A percentile compares a stretch with the other conserved stretches of the same genome.
These are phyloP conservation scores for Drosophila gaucha DNA, from an alignment of 2,888 invertebrate species.

Conservation along the genomic window DNA sequence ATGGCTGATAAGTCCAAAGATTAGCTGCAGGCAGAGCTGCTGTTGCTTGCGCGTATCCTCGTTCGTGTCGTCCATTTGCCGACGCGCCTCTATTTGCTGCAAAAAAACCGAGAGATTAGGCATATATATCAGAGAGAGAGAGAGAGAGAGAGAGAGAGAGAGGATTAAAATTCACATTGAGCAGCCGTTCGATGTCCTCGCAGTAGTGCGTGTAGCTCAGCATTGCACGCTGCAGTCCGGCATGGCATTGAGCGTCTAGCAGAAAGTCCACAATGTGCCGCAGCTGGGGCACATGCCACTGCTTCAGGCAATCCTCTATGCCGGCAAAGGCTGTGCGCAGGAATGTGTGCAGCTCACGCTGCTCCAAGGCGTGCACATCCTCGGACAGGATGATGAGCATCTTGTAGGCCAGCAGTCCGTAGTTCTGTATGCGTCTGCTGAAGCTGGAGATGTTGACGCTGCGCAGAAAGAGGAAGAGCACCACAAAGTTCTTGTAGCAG, in stretches of 20 bases:
- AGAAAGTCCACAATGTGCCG: constrained; percentile 83
- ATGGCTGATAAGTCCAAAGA: constrained; percentile 77
- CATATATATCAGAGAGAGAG: not conserved
- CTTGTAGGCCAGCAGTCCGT: constrained; percentile 82
- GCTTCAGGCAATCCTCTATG: constrained; percentile 78
- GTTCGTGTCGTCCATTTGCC: constrained; percentile 72
- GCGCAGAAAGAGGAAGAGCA: constrained; percentile 89
- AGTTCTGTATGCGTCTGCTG: constrained; percentile 78
- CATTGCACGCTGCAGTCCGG: constrained; percentile 81
- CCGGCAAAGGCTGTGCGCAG: constrained; percentile 81
- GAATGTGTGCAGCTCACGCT: constrained; percentile 79
- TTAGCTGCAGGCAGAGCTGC: constrained; percentile 75
- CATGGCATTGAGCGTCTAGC: constrained; percentile 75
- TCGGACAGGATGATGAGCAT: constrained; percentile 83
- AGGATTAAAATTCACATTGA: constrained; percentile 71
- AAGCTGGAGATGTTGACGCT: constrained; percentile 87
- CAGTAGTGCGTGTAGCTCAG: constrained; percentile 74
- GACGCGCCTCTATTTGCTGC: constrained; percentile 70
- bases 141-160: not conserved
- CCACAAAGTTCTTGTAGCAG: constrained; percentile 91
- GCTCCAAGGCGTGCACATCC: constrained; percentile 79
- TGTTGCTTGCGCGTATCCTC: constrained; percentile 81
- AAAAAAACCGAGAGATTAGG: not conserved
- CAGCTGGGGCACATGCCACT: constrained; percentile 82
- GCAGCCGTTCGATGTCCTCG: constrained; percentile 78